Evolutionary conservation across 1,140 invertebrate species (phyloP), one percentile per base, ranked within the genome.

Genomic region (Branchinecta lynchi): DNA sequence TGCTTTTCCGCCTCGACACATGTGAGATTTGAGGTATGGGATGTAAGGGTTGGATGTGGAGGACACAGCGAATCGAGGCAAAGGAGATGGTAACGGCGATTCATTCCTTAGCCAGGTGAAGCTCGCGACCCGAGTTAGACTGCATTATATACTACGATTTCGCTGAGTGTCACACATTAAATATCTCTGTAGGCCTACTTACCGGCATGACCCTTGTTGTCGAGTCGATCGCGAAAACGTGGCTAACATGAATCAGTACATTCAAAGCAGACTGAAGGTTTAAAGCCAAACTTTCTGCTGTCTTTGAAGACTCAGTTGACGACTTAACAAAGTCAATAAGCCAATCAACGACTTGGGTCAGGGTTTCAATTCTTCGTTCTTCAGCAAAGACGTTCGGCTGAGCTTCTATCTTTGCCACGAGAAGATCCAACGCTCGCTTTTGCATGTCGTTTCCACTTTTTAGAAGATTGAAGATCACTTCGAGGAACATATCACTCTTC

Each of bases 381-480:
- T 73, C 69, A 15, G 79, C 75, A 66, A 85, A 83, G 72, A 85
- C 86, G 69, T 85, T 82, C n/a, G 80, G 77, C 45, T 84, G 83
- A 65, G 86, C 82, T 66, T 87, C 84, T 6, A 96, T 78, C 77
- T 92, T 88, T 17, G 81, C 81, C 73, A 90, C 92, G 0, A 96
- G 77, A 32, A 96, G 76, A 74, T 95, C 92, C 78, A 95, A 82
- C 0, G 88, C 85, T 77, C 92, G 90, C 67, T 86, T 83, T 73
- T 92, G 86, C 15, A 82, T 78, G 72, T 93, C 76, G 46, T 94
- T 79, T 2, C 84, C 83, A 69, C 83, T 81, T 6, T 60, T 60
- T 43, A 71, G 43, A 21, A 71, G 66, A 12, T 43, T 44, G 44
- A 69, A 60, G 5, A 93, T 80, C 1, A 90, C 91, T 43, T 83